Conservation (phyloP, 1,140 invertebrate species). For the Drosophila bifasciata region DNA sequence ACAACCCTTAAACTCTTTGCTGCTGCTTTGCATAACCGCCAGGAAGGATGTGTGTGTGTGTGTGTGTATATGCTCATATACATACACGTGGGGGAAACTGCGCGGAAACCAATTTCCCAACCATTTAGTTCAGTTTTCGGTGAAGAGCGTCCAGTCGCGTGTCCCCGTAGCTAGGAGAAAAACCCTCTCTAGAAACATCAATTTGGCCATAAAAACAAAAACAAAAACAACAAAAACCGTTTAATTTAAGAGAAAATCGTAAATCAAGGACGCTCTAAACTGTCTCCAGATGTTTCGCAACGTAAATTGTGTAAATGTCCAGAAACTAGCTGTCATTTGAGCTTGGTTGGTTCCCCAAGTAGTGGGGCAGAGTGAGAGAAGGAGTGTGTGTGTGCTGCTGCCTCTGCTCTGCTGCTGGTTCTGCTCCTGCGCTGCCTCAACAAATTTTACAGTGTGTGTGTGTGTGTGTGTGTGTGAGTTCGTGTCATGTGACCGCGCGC, state of each 20-base stretch:
- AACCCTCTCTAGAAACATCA: background rate
- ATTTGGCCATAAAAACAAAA: constrained; percentile 1
- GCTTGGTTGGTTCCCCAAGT: background rate
- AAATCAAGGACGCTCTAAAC: no score
- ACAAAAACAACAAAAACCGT: background rate
- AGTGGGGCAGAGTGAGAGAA: background rate
- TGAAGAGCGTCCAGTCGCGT: constrained; percentile 47
- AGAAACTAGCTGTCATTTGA: no score
- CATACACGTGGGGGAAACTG: constrained; percentile 59
- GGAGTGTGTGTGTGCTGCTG: constrained; percentile 3
- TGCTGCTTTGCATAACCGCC: constrained; percentile 74
- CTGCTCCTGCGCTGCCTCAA: constrained; percentile 73
- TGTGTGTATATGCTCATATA: constrained; percentile 59
- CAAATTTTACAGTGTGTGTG: constrained; percentile 55
- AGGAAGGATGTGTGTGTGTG: constrained; percentile 27
- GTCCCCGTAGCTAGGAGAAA: constrained; percentile 9
- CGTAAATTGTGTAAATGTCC: no score
- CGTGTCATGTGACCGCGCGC: constrained; percentile 79
- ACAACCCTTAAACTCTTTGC: constrained; percentile 64
- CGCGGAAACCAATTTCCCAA: constrained; percentile 42
- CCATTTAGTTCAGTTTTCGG: constrained; percentile 46
- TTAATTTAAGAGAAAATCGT: no score
- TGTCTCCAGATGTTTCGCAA: no score
- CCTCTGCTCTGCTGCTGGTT: constrained; percentile 14
- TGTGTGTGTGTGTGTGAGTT: constrained; percentile 46